Evolutionary conservation across 2,797 vertebrate genomes (phyloP).

Genomic region (Eidolon dupreanum): DNA sequence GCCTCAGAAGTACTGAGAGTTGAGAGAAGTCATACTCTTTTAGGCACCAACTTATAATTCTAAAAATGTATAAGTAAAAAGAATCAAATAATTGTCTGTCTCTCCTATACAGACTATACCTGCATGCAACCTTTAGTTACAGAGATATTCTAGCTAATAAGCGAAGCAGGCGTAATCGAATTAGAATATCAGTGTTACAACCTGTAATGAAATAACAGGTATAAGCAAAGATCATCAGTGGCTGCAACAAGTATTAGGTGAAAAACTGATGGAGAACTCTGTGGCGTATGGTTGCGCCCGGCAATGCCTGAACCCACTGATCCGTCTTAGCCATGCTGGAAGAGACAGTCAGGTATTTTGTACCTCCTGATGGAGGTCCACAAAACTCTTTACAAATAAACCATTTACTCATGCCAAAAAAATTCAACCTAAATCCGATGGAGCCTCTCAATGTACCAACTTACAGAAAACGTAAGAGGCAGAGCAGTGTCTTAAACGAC

Average conservation of each 20-base stretch:
- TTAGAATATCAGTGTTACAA: not conserved
- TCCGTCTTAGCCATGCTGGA: not conserved
- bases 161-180: not conserved
- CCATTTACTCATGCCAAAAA: not conserved
- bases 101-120: not conserved
- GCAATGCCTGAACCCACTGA: not conserved
- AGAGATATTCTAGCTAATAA: not conserved
- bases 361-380: not conserved
- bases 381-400: not conserved
- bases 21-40: not conserved
- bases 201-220: not conserved
- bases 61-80: not conserved
- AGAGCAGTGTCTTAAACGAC: not conserved
- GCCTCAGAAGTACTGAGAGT: not conserved
- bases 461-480: not conserved
- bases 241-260: not conserved
- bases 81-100: not conserved
- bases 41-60: not conserved
- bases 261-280: not conserved
- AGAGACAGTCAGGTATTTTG: no score
- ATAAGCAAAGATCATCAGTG: not conserved
- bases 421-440: not conserved
- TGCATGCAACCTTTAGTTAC: not conserved
- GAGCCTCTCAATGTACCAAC: not conserved
- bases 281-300: not conserved